These are phyloP conservation scores for Sarcoramphus papa DNA, from an alignment of 2,797 vertebrate genomes.

Conservation along the genomic window DNA sequence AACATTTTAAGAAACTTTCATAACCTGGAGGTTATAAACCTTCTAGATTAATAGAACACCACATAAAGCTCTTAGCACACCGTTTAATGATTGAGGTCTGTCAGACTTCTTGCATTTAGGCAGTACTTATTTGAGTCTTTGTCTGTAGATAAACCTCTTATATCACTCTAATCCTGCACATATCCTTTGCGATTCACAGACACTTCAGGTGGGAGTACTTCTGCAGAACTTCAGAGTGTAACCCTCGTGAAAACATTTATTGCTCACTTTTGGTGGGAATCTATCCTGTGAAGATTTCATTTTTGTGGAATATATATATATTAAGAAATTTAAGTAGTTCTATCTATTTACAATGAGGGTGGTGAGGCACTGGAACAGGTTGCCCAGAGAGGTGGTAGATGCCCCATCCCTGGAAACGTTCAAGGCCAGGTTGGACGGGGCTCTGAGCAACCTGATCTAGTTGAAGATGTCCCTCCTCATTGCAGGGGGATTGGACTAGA, in stretches of 20 bases:
- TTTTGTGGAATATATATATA: neutral
- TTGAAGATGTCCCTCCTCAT: neutral
- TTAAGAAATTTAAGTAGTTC: neutral
- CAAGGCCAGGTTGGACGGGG: neutral
- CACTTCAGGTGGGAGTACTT: neutral
- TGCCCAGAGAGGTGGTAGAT: neutral
- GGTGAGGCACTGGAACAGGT: neutral
- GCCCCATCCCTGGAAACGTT: neutral
- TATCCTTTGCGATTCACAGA: neutral
- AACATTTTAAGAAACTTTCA: neutral
- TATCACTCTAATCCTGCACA: neutral
- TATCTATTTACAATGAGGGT: neutral
- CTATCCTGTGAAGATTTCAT: slow-evolving; percentile 14
- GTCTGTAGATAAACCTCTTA: neutral
- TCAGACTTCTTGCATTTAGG: neutral
- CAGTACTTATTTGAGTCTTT: neutral
- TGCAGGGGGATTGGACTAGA: neutral
- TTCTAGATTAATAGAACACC: neutral
- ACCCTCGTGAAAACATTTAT: neutral
- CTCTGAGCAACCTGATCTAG: neutral
- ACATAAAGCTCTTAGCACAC: neutral
- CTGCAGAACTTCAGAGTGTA: neutral
- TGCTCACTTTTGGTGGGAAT: neutral
- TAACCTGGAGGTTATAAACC: neutral
- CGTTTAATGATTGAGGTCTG: neutral